phyloP scores from a whole-genome alignment of 2,888 invertebrate genomes.

The Morpho helenor region DNA sequence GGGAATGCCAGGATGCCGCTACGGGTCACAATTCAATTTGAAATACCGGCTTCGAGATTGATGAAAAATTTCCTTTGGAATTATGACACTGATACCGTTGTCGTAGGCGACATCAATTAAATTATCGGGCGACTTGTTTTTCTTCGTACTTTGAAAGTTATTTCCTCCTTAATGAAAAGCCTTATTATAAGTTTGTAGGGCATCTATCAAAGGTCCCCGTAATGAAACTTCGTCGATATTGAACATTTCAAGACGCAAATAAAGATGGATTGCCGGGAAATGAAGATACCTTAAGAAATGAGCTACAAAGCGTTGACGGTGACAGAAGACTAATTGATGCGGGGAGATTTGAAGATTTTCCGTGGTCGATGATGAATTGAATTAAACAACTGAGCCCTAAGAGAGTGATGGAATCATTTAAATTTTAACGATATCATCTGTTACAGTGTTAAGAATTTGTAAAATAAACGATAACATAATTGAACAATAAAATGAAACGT shows the following conservation, averaged over 20 bases:
- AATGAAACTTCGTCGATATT: constrained; percentile 27
- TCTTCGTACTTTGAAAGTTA: constrained; percentile 13
- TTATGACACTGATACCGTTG: constrained; percentile 63
- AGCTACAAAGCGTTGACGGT: constrained; percentile 33
- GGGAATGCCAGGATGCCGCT: constrained; percentile 36
- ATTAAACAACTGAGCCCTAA: constrained; percentile 34
- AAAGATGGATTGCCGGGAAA: constrained; percentile 26
- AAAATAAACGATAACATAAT: too few species aligned
- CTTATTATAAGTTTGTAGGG: background rate
- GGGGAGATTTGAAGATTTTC: constrained; percentile 36
- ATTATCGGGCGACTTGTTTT: constrained; percentile 40
- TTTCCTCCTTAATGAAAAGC: background rate
- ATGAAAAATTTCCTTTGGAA: constrained; percentile 69
- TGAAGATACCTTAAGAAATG: constrained; percentile 28
- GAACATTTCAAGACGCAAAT: constrained; percentile 25
- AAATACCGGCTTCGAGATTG: constrained; percentile 46
- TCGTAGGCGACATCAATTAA: constrained; percentile 65
- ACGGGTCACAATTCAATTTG: constrained; percentile 64
- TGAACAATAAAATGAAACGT: too few species aligned
- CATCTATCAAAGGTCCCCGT: constrained; percentile 8
- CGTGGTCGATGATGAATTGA: constrained; percentile 35
- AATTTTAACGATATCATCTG: too few species aligned
- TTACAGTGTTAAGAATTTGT: too few species aligned
- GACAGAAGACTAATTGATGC: constrained; percentile 48
- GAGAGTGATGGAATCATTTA: constrained; percentile 19